A percentile compares a stretch with the other conserved stretches of the same genome.
phyloP scores from a whole-genome alignment of 2,797 vertebrate genomes.

The Cryptoblepharus egeriae region DNA sequence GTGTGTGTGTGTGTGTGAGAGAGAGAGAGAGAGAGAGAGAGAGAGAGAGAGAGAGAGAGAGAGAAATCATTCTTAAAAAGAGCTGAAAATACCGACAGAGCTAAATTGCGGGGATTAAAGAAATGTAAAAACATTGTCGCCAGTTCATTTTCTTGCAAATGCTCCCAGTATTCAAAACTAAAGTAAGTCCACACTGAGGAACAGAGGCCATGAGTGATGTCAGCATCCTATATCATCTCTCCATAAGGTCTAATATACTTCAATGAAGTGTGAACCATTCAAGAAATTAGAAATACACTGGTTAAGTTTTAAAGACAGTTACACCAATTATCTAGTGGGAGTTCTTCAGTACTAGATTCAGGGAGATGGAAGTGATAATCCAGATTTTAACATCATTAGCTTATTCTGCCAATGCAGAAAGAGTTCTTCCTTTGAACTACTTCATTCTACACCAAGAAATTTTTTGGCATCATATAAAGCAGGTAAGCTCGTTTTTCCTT shows the following conservation, averaged over 20 bases:
- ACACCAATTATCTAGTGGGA: neutral
- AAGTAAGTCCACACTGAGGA: neutral
- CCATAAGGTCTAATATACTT: conserved; percentile 2
- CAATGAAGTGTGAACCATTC: no score
- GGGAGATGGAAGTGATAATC: neutral
- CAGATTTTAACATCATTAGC: conserved; percentile 24
- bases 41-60: no score
- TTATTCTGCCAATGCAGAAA: conserved; percentile 4
- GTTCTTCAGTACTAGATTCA: conserved; percentile 10
- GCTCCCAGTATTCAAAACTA: neutral
- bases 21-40: no score
- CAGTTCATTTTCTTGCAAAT: conserved; percentile 19
- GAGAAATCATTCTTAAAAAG: no score
- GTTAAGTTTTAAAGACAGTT: no score
- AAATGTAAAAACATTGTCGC: conserved; percentile 8
- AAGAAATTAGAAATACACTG: no score
- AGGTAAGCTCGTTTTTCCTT: conserved; percentile 18
- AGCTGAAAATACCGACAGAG: neutral
- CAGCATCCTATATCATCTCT: neutral
- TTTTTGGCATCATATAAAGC: neutral
- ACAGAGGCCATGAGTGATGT: neutral
- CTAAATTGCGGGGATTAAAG: conserved; percentile 3
- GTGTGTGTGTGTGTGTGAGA: no score
- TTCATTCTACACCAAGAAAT: conserved; percentile 23
- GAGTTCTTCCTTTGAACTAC: conserved; percentile 16